A percentile compares a stretch with the other conserved stretches of the same genome.
These are phyloP conservation scores for Entomobrya multifasciata DNA, from an alignment of 2,888 invertebrate genomes.

Conservation along the genomic window DNA sequence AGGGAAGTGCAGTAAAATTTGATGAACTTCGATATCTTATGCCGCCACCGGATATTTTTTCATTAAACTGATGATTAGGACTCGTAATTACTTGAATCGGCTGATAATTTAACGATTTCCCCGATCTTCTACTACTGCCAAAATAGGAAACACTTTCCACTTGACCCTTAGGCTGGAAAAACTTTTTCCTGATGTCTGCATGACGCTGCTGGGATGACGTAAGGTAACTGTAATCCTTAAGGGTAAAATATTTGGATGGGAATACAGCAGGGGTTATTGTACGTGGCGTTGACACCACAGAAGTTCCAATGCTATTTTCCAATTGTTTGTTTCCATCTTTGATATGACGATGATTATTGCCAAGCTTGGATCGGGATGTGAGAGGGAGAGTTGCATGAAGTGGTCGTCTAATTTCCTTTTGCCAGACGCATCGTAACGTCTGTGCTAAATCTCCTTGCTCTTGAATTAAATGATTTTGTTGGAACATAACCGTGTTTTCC, in stretches of 20 bases:
- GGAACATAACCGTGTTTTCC: conserved; percentile 79
- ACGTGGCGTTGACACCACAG: not conserved
- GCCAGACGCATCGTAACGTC: conserved; percentile 79
- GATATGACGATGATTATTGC: not conserved
- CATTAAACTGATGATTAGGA: not conserved
- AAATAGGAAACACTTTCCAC: conserved; percentile 75
- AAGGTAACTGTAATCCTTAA: conserved; percentile 8
- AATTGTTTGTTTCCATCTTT: too few relatives aligned
- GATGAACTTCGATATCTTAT: not conserved
- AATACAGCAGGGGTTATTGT: not conserved
- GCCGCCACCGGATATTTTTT: too few relatives aligned
- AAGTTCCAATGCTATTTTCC: too few relatives aligned
- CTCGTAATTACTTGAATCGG: not conserved
- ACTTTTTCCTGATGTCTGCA: conserved; percentile 41
- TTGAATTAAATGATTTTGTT: conserved; percentile 78
- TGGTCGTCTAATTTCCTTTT: conserved; percentile 77
- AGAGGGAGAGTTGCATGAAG: conserved; percentile 76
- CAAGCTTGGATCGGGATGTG: conserved; percentile 14
- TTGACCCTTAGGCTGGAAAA: conserved; percentile 72
- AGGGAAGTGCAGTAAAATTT: conserved; percentile 53
- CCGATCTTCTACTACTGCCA: conserved; percentile 28
- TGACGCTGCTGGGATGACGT: conserved; percentile 13
- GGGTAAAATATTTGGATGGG: not conserved
- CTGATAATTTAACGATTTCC: conserved; percentile 34
- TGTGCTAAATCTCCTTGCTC: conserved; percentile 79